A percentile compares a stretch with the other conserved stretches of the same genome.
phyloP scores from a whole-genome alignment of 1,140 invertebrate species.

The Muscidifurax raptorellus region DNA sequence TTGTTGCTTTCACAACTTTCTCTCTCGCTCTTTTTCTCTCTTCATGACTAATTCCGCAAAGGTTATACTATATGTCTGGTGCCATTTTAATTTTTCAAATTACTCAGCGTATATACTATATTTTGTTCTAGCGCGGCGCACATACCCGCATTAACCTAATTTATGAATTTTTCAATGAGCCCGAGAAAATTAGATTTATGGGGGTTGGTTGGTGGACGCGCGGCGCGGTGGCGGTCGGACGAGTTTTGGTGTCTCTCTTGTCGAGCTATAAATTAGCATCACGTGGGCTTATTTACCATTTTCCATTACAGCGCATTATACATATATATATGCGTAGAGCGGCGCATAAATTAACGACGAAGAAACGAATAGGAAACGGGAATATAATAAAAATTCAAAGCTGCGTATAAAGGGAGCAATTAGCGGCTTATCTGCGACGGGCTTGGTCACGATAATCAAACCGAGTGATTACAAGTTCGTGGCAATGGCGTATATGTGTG shows the following conservation, averaged over 20 bases:
- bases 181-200: not conserved
- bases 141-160: not conserved
- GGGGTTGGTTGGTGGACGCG: not conserved
- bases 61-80: not conserved
- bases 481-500: not conserved
- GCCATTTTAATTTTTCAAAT: not conserved
- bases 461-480: not conserved
- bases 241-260: not conserved
- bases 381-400: not conserved
- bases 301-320: not conserved
- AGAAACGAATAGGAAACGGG: not conserved
- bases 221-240: not conserved
- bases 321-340: too few relatives aligned
- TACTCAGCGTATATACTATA: not conserved
- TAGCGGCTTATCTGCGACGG: not conserved
- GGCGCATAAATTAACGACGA: not conserved
- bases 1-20: not conserved
- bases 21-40: not conserved
- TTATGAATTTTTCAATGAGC: slow-evolving; percentile 2
- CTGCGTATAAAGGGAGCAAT: not conserved
- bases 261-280: not conserved
- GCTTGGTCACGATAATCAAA: not conserved
- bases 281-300: not conserved
- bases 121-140: too few relatives aligned
- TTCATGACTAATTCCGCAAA: not conserved